Percentiles rank a stretch among this genome's conserved stretches.
phyloP scores from a whole-genome alignment of 2,888 invertebrate species.

The Neria commutata region DNA sequence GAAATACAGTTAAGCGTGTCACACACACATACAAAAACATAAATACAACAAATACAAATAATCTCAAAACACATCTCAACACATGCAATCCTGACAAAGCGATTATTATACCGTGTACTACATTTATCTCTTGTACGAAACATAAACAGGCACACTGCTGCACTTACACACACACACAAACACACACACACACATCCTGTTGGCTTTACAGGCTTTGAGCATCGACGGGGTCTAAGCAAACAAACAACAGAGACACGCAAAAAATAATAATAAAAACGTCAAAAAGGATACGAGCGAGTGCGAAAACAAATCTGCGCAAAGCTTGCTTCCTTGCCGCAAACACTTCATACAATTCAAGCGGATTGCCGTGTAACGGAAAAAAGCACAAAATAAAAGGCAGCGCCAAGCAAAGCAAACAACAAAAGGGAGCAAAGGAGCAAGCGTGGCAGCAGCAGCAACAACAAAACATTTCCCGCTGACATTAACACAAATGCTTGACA shows the following conservation, averaged over 20 bases:
- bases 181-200: too few relatives aligned
- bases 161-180: too few relatives aligned
- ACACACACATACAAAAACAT: not conserved
- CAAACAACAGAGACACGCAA: not conserved
- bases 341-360: slow-evolving; percentile 3
- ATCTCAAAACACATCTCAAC: too few relatives aligned
- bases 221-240: too few relatives aligned
- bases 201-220: too few relatives aligned
- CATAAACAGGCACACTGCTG: not conserved
- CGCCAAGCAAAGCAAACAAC: slow-evolving; percentile 1
- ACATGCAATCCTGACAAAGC: not conserved
- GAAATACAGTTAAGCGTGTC: not conserved
- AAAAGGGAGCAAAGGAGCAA: slow-evolving; percentile 22
- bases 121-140: slow-evolving; percentile 14
- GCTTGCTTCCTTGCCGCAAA: slow-evolving; percentile 5
- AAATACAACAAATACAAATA: not conserved
- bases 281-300: slow-evolving; percentile 12
- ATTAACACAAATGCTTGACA: slow-evolving; percentile 58
- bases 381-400: not conserved
- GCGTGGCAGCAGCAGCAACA: slow-evolving; percentile 44
- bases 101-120: slow-evolving; percentile 21
- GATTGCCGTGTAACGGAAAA: not conserved
- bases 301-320: not conserved
- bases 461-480: slow-evolving; percentile 56
- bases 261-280: slow-evolving; percentile 18